Conservation (phyloP, 2,888 invertebrate genomes). For the Spodoptera littoralis region DNA sequence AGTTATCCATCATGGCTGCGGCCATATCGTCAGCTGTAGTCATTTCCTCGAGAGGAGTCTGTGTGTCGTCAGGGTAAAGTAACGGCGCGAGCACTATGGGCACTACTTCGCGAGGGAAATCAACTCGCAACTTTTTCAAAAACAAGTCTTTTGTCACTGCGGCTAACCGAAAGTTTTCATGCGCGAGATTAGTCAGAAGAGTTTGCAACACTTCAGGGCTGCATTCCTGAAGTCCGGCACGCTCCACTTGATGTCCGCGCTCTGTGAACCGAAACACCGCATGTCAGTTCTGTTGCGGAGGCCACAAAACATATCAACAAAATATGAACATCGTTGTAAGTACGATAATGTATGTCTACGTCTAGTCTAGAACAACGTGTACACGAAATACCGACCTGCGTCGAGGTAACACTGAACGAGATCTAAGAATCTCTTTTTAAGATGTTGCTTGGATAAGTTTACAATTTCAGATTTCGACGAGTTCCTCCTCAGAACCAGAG, state of each 20-base stretch:
- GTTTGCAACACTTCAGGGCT: constrained; percentile 96
- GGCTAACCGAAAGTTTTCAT: constrained; percentile 91
- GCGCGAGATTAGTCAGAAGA: constrained; percentile 90
- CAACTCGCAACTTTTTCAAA: constrained; percentile 93
- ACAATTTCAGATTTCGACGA: constrained; percentile 94
- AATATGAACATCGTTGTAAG: not conserved
- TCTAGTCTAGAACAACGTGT: not conserved
- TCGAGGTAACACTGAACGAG: constrained; percentile 96
- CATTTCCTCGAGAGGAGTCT: constrained; percentile 90
- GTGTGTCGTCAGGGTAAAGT: constrained; percentile 94
- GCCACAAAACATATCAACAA: constrained; percentile 1
- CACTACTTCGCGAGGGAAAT: constrained; percentile 96
- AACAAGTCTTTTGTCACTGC: constrained; percentile 94
- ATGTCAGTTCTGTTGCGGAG: constrained; percentile 11
- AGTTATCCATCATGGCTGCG: constrained; percentile 91
- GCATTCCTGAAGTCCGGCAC: constrained; percentile 96
- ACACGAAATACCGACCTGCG: constrained; percentile 87
- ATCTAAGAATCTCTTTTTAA: constrained; percentile 94
- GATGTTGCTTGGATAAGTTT: constrained; percentile 92
- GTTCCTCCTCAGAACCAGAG: constrained; percentile 94
- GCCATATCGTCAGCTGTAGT: constrained; percentile 90
- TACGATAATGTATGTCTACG: constrained; percentile 5
- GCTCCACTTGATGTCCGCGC: constrained; percentile 91
- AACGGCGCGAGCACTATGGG: constrained; percentile 97
- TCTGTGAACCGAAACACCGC: constrained; percentile 75